Base-by-base conservation (phyloP, 2,113 vertebrate species). In the Mola mola region DNA sequence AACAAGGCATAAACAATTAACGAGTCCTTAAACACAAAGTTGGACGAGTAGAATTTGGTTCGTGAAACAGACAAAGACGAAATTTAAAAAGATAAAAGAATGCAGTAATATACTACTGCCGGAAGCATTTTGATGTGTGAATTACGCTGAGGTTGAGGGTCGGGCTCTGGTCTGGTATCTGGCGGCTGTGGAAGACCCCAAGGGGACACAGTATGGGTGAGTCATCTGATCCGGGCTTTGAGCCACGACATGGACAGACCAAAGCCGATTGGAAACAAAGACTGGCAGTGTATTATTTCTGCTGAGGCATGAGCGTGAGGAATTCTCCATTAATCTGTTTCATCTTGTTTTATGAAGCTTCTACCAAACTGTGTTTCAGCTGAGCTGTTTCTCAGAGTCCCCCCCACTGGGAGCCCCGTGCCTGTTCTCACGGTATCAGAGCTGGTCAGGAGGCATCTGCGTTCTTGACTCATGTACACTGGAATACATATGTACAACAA, bases 211-310 rank as follows among this genome's bases (percentile, higher is more conserved):
- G 51, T 60, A 69, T 75, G 81, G 62, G 82, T 71, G 70, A 72
- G 80, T 87, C 87, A 86, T 67, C 75, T 78, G 78, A 90, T 73
- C 66, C 37, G 16, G 20, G 25, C 25, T 34, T 65, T 71, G 1
- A 20, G 42, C 41, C 53, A 57, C 69, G 37, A 66, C 66, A 47
- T 49, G 59, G 36, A 69, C 48, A 26, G 19, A 66, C 66, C 79
- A 85, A 81, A 84, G 78, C 43, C 4, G 57, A 77, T 41, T 51
- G 77, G 55, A 63, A 72, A 84, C 77, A 85, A 83, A 72, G 66
- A 41, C 42, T 51, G 0, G 41, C 72, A 58, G 76, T 83, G 66
- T 85, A 36, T 74, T 53, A 52, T 72, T 77, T 15, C 60, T 66
- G 60, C 56, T 29, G 31, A 66, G 40, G 52, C 64, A 22, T 66